These are phyloP conservation scores for Spodoptera picta DNA, from an alignment of 2,888 invertebrate genomes.

Conservation along the genomic window DNA sequence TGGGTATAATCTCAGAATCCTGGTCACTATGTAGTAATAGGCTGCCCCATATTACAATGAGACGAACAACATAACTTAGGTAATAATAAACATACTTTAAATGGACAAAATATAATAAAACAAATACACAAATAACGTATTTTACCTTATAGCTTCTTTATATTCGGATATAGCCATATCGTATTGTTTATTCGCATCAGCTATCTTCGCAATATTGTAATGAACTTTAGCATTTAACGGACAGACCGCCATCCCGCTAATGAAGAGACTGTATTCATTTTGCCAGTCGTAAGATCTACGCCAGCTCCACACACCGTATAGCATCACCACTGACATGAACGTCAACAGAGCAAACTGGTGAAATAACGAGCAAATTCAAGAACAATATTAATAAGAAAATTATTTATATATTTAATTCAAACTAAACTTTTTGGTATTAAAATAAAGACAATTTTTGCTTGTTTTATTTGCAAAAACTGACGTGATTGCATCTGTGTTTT, in stretches of 20 bases:
- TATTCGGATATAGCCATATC: conserved; percentile 92
- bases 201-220: conserved; percentile 97
- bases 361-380: conserved; percentile 8
- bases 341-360: conserved; percentile 62
- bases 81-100: too few relatives aligned
- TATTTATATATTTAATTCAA: too few relatives aligned
- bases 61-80: too few relatives aligned
- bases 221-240: conserved; percentile 97
- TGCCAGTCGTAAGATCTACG: conserved; percentile 94
- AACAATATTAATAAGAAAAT: too few relatives aligned
- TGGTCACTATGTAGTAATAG: too few relatives aligned
- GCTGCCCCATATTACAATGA: too few relatives aligned
- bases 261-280: conserved; percentile 93
- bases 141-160: conserved; percentile 92
- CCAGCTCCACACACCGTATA: conserved; percentile 82
- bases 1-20: too few relatives aligned
- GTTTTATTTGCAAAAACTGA: neutral
- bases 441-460: too few relatives aligned
- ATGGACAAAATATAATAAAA: neutral
- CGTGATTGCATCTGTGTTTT: too few relatives aligned
- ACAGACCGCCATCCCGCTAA: conserved; percentile 95
- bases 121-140: neutral
- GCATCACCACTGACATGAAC: conserved; percentile 62
- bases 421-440: too few relatives aligned
- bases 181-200: conserved; percentile 91